phyloP scores from a whole-genome alignment of 2,113 vertebrate species.

The Atherinomorus stipes region DNA sequence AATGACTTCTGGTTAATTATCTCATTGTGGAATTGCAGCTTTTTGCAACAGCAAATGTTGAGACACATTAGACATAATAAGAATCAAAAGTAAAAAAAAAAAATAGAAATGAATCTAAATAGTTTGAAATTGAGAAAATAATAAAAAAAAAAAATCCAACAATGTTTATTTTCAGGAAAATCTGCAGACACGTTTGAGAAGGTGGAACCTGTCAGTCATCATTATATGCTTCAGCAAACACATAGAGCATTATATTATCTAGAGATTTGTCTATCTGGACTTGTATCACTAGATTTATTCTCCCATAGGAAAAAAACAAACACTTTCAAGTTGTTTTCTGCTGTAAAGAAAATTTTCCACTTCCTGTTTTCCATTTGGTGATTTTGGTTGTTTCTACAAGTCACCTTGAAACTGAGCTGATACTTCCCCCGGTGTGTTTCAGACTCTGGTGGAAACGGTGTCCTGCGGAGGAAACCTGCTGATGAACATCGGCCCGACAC shows the following conservation, averaged over 20 bases:
- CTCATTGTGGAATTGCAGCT: too few relatives aligned
- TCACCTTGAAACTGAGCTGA: background rate
- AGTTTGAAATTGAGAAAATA: too few relatives aligned
- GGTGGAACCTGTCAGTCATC: background rate
- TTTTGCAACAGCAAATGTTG: too few relatives aligned
- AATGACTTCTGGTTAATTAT: too few relatives aligned
- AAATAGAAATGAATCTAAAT: too few relatives aligned
- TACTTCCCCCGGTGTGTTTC: constrained; percentile 1
- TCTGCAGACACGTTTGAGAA: background rate
- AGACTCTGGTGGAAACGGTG: constrained; percentile 90
- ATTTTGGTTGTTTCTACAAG: background rate
- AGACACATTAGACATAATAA: too few relatives aligned
- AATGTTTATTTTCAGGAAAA: background rate
- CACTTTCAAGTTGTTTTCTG: background rate
- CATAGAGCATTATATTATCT: background rate
- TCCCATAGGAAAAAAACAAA: too few relatives aligned
- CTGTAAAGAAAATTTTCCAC: background rate
- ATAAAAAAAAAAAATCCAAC: too few relatives aligned
- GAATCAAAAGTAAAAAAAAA: too few relatives aligned
- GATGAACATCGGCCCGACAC: constrained; percentile 93
- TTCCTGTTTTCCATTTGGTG: background rate
- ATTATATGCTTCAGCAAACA: background rate
- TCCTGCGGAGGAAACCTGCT: constrained; percentile 95
- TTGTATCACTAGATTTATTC: background rate
- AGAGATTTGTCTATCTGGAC: too few relatives aligned